A percentile compares a stretch with the other conserved stretches of the same genome.
phyloP scores from a whole-genome alignment of 1,140 invertebrate species.

The Solenopsis fugax region DNA sequence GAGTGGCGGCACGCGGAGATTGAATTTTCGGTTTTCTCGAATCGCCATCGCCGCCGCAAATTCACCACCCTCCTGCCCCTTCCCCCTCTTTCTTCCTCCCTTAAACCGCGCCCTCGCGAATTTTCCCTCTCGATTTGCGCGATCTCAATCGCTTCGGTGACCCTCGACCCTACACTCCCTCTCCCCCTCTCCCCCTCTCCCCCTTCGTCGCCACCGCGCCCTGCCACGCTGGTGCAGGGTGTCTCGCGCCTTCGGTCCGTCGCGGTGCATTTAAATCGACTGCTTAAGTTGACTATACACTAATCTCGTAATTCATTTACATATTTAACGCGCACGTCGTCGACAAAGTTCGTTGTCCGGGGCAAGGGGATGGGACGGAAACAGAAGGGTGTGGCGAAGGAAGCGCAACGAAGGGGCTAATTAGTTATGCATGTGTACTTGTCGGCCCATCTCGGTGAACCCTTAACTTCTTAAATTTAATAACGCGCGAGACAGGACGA shows the following conservation, averaged over 20 bases:
- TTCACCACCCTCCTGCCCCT: not conserved
- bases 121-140: conserved; percentile 65
- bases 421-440: conserved; percentile 59
- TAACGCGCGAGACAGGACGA: conserved; percentile 15
- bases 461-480: conserved; percentile 59
- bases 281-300: conserved; percentile 71
- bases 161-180: not conserved
- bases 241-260: conserved; percentile 23
- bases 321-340: conserved; percentile 63
- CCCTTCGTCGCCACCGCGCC: not conserved
- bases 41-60: conserved; percentile 27
- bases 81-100: too few species aligned
- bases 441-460: conserved; percentile 24
- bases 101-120: conserved; percentile 25
- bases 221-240: not conserved
- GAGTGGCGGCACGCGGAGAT: conserved; percentile 52
- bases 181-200: not conserved
- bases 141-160: conserved; percentile 24
- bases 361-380: too few species aligned
- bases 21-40: conserved; percentile 54
- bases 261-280: conserved; percentile 76
- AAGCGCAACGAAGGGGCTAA: conserved; percentile 27
- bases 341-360: conserved; percentile 21
- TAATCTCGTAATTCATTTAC: conserved; percentile 78
- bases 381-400: not conserved